Conservation (phyloP, 2,888 invertebrate species). For the Diaprepes abbreviatus region DNA sequence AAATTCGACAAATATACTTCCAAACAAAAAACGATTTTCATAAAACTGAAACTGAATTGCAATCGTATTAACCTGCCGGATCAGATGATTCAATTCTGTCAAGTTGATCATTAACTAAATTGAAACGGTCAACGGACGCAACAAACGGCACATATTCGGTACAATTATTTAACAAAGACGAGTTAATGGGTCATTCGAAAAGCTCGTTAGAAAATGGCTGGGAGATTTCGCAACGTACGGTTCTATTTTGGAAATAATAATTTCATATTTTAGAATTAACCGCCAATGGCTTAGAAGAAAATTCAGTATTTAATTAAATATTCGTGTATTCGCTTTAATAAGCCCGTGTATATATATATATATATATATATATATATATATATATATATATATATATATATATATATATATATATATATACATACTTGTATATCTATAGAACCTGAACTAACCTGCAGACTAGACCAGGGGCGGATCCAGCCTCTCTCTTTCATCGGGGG, state of each 20-base stretch:
- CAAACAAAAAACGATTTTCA: neutral
- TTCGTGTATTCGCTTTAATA: too few species aligned
- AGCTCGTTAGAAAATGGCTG: conserved; percentile 32
- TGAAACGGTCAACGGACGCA: conserved; percentile 26
- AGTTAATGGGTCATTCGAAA: conserved; percentile 35
- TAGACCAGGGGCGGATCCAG: too few species aligned
- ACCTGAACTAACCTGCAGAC: too few species aligned
- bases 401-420: too few species aligned
- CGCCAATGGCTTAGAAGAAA: too few species aligned
- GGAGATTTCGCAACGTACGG: conserved; percentile 18
- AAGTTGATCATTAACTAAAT: conserved; percentile 31
- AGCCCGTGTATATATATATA: too few species aligned
- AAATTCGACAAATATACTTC: neutral
- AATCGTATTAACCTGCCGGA: conserved; percentile 25
- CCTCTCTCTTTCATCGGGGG: too few species aligned
- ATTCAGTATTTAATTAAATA: too few species aligned
- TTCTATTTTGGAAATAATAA: neutral
- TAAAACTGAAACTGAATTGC: conserved; percentile 1
- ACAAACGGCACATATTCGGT: conserved; percentile 39
- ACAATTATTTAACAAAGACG: conserved; percentile 39
- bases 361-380: too few species aligned
- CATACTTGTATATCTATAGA: too few species aligned
- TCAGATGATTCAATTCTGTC: conserved; percentile 20
- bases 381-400: too few species aligned
- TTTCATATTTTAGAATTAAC: neutral